Conservation (phyloP, 1,140 invertebrate species). For the Hylyphantes graminicola region DNA sequence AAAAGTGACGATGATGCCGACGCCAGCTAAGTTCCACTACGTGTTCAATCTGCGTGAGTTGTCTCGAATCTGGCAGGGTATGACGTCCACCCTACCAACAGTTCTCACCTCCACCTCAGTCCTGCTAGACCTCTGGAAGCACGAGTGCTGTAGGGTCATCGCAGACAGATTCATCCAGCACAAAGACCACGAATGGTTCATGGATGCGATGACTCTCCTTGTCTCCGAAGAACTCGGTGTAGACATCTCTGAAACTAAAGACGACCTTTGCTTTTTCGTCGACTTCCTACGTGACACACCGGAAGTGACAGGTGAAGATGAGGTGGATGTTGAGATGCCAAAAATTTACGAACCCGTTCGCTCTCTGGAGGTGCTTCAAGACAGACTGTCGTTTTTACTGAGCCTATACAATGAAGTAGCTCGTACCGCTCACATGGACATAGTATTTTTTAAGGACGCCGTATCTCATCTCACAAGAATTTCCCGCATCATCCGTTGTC, state of each 20-base stretch:
- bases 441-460: constrained; percentile 99
- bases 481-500: constrained; percentile 92
- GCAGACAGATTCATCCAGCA: constrained; percentile 85
- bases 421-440: constrained; percentile 92
- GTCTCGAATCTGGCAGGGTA: constrained; percentile 97
- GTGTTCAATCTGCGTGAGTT: constrained; percentile 94
- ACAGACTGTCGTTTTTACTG: constrained; percentile 88
- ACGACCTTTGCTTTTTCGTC: constrained; percentile 47
- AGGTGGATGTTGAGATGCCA: constrained; percentile 93
- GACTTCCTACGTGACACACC: constrained; percentile 85
- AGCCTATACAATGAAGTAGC: constrained; percentile 97
- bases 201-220: constrained; percentile 72
- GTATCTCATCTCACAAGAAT: constrained; percentile 96
- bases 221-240: constrained; percentile 14
- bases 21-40: constrained; percentile 97
- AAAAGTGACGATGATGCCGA: constrained; percentile 87
- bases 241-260: not conserved
- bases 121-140: constrained; percentile 92
- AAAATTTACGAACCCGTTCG: constrained; percentile 92
- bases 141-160: constrained; percentile 92
- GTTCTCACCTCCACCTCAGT: constrained; percentile 85
- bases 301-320: constrained; percentile 96
- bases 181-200: constrained; percentile 72
- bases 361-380: constrained; percentile 75
- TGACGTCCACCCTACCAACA: constrained; percentile 79